These are phyloP conservation scores for Doryteuthis pealeii DNA, from an alignment of 1,140 invertebrate genomes.

Conservation along the genomic window DNA sequence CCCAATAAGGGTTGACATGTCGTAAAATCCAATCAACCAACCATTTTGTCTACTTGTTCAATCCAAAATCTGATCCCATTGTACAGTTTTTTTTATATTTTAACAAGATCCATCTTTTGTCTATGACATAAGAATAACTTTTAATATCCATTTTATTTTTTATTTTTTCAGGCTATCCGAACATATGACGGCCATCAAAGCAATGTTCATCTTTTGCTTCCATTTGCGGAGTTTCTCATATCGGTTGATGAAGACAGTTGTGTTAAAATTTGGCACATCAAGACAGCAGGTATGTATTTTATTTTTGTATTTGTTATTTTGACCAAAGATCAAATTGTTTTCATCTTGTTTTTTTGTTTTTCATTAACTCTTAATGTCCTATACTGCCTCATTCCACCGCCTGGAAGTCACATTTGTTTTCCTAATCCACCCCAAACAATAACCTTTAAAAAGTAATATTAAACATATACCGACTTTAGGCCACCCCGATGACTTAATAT, in stretches of 20 bases:
- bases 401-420: no score
- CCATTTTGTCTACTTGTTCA: no score
- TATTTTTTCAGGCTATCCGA: constrained; percentile 68
- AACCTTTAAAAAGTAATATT: neutral
- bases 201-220: constrained; percentile 77
- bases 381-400: no score
- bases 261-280: constrained; percentile 85
- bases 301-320: neutral
- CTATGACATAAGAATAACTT: no score
- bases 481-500: no score
- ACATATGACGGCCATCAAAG: constrained; percentile 76
- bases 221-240: constrained; percentile 84
- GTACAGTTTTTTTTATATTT: no score
- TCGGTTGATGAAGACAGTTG: constrained; percentile 79
- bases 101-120: no score
- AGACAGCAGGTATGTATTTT: constrained; percentile 66
- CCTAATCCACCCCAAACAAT: no score
- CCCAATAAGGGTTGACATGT: no score
- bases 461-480: no score
- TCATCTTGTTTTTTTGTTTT: neutral
- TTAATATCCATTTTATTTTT: constrained; percentile 2
- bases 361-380: neutral
- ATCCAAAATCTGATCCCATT: no score
- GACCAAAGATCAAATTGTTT: neutral
- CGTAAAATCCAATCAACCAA: no score